Percentiles rank a stretch among this genome's conserved stretches.
These are phyloP conservation scores for Actinemys pallida DNA, from an alignment of 2,113 vertebrate genomes.

Conservation along the genomic window DNA sequence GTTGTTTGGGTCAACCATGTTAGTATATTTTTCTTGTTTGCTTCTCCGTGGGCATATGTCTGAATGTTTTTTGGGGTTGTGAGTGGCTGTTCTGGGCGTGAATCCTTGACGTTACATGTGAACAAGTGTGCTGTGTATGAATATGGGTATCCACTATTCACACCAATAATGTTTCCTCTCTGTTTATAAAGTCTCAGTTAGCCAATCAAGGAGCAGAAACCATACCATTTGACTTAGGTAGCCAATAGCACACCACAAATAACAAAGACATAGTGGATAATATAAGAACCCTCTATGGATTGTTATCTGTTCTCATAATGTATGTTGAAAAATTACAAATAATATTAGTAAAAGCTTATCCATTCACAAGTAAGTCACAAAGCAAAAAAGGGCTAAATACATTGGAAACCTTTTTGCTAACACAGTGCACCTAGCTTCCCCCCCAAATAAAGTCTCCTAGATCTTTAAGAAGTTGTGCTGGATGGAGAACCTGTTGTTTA, in stretches of 20 bases:
- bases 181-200: background rate
- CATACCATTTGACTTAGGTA: background rate
- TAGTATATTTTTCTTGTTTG: background rate
- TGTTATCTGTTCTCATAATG: fast-evolving
- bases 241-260: background rate
- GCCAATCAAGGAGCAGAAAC: background rate
- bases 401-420: background rate
- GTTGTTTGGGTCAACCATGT: background rate
- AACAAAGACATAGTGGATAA: background rate
- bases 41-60: background rate
- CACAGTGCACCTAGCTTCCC: background rate
- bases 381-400: background rate
- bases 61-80: background rate
- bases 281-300: background rate
- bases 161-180: background rate
- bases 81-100: background rate
- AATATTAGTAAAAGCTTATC: fast-evolving
- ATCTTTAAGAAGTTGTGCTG: background rate
- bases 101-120: background rate
- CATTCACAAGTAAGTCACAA: background rate
- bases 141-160: background rate
- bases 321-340: fast-evolving
- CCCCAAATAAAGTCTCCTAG: background rate
- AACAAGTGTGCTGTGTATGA: background rate
- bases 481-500: background rate